phyloP scores from a whole-genome alignment of 2,797 vertebrate genomes.

The Heliangelus exortis region DNA sequence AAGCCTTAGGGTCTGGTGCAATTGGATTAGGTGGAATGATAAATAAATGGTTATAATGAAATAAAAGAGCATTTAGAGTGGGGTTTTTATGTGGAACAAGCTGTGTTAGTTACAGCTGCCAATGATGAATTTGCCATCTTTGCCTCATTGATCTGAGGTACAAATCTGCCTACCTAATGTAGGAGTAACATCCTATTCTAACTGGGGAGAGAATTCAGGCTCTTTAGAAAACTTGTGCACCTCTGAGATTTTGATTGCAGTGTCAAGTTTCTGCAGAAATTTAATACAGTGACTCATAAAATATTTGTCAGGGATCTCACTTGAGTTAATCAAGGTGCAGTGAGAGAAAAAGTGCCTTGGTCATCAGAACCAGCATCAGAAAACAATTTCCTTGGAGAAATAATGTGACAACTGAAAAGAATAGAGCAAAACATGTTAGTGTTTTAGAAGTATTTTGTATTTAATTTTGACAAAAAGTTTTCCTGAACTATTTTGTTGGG shows the following conservation, averaged over 20 bases:
- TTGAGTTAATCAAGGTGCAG: not conserved
- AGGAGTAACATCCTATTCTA: not conserved
- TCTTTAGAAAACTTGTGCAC: not conserved
- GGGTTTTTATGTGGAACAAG: not conserved
- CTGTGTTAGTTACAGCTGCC: not conserved
- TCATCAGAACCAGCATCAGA: not conserved
- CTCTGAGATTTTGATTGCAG: not conserved
- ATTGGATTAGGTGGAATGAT: not conserved
- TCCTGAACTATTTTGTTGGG: not conserved
- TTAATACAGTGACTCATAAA: not conserved
- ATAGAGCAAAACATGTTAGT: not conserved
- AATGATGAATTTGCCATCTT: not conserved
- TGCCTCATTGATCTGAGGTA: not conserved
- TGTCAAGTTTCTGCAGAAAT: not conserved
- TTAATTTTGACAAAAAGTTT: not conserved
- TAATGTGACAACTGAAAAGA: not conserved
- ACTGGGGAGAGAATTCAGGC: not conserved
- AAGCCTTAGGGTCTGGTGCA: not conserved
- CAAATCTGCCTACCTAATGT: not conserved
- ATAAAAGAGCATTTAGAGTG: not conserved
- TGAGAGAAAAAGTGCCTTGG: not conserved
- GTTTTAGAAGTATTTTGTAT: not conserved
- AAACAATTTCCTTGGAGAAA: not conserved
- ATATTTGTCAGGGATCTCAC: not conserved
- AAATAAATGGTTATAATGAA: not conserved